Conservation (phyloP, 2,113 vertebrate genomes). For the Chinchilla lanigera region DNA sequence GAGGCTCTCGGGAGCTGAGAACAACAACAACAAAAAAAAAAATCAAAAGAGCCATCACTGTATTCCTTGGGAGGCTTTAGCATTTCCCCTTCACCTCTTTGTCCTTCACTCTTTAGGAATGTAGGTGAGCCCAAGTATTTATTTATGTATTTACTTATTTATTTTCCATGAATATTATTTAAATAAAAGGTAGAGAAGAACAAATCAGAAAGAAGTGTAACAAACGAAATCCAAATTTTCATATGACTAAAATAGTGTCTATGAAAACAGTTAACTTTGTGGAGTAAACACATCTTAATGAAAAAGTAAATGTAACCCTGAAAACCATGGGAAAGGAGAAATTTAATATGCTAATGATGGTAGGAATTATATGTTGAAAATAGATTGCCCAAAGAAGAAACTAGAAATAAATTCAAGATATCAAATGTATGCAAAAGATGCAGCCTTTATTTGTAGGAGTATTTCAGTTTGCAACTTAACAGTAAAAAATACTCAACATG, state of each 20-base stretch:
- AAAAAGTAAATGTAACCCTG: background rate
- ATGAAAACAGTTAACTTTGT: background rate
- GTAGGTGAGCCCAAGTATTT: background rate
- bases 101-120: background rate
- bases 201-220: no score
- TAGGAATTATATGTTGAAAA: background rate
- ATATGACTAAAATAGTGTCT: background rate
- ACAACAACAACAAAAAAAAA: background rate
- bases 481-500: background rate
- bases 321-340: background rate
- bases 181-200: background rate
- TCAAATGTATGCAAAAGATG: background rate
- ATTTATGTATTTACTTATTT: background rate
- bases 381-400: background rate
- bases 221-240: background rate
- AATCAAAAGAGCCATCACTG: background rate
- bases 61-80: conserved; percentile 11
- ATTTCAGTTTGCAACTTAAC: background rate
- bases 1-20: background rate
- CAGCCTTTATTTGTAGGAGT: background rate
- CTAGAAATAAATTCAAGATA: background rate
- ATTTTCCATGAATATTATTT: background rate
- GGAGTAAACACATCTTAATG: background rate
- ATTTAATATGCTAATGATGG: background rate
- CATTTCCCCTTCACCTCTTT: background rate